Evolutionary conservation across 2,797 vertebrate genomes (phyloP).

Genomic region (Ataeniobius toweri): DNA sequence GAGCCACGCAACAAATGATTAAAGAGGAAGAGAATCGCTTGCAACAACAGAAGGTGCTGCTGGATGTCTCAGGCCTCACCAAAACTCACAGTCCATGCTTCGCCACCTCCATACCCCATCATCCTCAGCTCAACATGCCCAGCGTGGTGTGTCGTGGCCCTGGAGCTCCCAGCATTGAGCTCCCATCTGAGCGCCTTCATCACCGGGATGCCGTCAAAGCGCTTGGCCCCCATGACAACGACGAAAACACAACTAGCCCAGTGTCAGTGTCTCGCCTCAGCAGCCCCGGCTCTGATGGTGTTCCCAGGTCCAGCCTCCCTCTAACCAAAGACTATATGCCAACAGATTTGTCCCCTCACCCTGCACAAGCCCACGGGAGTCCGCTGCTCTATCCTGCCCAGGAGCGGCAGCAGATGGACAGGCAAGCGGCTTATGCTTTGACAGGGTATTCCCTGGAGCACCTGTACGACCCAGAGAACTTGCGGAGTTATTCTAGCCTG

Average conservation of each 20-base stretch:
- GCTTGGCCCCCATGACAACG: conserved; percentile 84
- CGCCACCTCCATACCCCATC: conserved; percentile 82
- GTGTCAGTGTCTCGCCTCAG: conserved; percentile 88
- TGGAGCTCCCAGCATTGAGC: conserved; percentile 74
- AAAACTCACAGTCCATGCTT: conserved; percentile 88
- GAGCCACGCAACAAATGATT: conserved; percentile 96
- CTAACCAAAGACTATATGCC: conserved; percentile 90
- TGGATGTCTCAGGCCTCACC: conserved; percentile 84
- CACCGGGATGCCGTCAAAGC: conserved; percentile 84
- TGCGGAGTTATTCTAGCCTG: conserved; percentile 89
- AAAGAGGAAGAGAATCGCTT: conserved; percentile 94
- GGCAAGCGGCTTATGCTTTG: conserved; percentile 89
- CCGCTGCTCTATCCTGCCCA: conserved; percentile 88
- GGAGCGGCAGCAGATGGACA: conserved; percentile 89
- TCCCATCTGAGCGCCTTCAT: conserved; percentile 85
- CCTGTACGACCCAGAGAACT: conserved; percentile 88
- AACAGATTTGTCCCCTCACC: conserved; percentile 87
- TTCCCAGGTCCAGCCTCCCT: conserved; percentile 80
- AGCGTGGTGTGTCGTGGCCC: conserved; percentile 85
- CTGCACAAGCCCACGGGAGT: conserved; percentile 83
- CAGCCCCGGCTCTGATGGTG: conserved; percentile 90
- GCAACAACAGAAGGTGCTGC: conserved; percentile 85
- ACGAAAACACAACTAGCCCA: conserved; percentile 85
- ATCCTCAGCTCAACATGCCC: conserved; percentile 83
- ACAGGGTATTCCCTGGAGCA: conserved; percentile 95